A percentile compares a stretch with the other conserved stretches of the same genome.
Conservation (phyloP, 1,140 invertebrate genomes). For the Musca vetustissima region DNA sequence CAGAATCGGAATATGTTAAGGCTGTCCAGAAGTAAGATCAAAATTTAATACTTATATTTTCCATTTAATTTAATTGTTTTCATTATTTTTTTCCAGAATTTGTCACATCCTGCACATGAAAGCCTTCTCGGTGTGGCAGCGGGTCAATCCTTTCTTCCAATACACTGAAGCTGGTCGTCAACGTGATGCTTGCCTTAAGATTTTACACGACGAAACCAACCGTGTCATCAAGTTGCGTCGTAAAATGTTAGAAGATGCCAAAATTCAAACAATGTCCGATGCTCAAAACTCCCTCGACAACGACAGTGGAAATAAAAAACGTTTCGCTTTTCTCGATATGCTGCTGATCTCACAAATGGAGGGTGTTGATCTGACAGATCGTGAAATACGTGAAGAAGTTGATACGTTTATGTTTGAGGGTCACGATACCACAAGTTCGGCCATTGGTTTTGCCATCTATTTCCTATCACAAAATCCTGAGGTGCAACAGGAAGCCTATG, state of each 20-base stretch:
- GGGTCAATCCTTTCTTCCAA: slow-evolving; percentile 59
- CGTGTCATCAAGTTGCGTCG: slow-evolving; percentile 45
- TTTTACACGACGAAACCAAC: slow-evolving; percentile 45
- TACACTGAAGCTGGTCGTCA: slow-evolving; percentile 41
- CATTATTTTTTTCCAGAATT: slow-evolving; percentile 41
- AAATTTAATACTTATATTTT: too few relatives aligned
- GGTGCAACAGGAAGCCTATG: slow-evolving; percentile 64
- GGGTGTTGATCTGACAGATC: slow-evolving; percentile 59
- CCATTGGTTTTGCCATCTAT: slow-evolving; percentile 63
- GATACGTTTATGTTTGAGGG: slow-evolving; percentile 82
- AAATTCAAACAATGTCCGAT: slow-evolving; percentile 27
- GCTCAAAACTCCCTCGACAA: slow-evolving; percentile 30
- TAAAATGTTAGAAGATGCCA: slow-evolving; percentile 36
- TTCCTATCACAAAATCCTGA: slow-evolving; percentile 65
- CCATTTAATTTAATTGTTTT: neutral
- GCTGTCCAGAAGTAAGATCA: slow-evolving; percentile 54
- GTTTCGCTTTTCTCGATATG: slow-evolving; percentile 80
- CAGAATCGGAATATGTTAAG: slow-evolving; percentile 65
- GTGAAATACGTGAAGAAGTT: slow-evolving; percentile 78
- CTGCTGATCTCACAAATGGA: slow-evolving; percentile 64
- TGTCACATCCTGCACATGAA: slow-evolving; percentile 57
- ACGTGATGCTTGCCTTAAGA: slow-evolving; percentile 32
- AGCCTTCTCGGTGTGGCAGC: slow-evolving; percentile 65
- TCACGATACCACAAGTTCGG: slow-evolving; percentile 74
- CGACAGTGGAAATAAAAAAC: slow-evolving; percentile 54